These are phyloP conservation scores for Ypsolopha sequella DNA, from an alignment of 2,888 invertebrate genomes.

Conservation along the genomic window DNA sequence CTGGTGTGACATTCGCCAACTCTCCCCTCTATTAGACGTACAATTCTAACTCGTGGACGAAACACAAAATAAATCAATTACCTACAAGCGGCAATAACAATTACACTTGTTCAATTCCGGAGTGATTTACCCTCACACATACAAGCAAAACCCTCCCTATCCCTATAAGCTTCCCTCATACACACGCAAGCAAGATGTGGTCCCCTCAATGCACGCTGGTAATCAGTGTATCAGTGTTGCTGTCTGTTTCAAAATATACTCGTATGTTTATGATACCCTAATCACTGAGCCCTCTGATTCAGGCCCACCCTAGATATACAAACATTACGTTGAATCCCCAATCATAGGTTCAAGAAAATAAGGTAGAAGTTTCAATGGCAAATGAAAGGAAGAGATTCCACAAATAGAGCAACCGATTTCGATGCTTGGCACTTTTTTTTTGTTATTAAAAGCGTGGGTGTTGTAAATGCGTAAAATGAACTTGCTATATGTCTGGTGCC, in stretches of 20 bases:
- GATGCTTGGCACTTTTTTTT: constrained; percentile 32
- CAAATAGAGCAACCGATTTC: constrained; percentile 26
- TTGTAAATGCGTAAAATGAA: constrained; percentile 34
- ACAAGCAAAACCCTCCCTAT: constrained; percentile 8
- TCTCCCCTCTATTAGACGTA: constrained; percentile 6
- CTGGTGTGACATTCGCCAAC: constrained; percentile 2
- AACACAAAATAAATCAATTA: constrained; percentile 49
- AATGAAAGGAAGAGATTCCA: constrained; percentile 18
- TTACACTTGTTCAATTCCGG: constrained; percentile 53
- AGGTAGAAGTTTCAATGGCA: neutral
- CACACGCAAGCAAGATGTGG: constrained; percentile 16
- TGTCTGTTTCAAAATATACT: constrained; percentile 43
- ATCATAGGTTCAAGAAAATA: neutral
- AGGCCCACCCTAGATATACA: constrained; percentile 6
- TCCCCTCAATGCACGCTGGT: constrained; percentile 32
- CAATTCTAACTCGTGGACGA: constrained; percentile 4
- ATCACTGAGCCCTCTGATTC: constrained; percentile 50
- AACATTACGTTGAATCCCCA: neutral
- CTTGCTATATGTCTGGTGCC: constrained; percentile 15
- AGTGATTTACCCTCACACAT: constrained; percentile 32
- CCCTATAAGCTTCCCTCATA: constrained; percentile 13
- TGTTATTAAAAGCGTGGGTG: constrained; percentile 30
- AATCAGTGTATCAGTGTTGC: constrained; percentile 46
- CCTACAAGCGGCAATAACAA: constrained; percentile 46
- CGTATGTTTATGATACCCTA: constrained; percentile 51